Evolutionary conservation across 2,888 invertebrate genomes (phyloP).

Genomic region (Encarsia formosa): DNA sequence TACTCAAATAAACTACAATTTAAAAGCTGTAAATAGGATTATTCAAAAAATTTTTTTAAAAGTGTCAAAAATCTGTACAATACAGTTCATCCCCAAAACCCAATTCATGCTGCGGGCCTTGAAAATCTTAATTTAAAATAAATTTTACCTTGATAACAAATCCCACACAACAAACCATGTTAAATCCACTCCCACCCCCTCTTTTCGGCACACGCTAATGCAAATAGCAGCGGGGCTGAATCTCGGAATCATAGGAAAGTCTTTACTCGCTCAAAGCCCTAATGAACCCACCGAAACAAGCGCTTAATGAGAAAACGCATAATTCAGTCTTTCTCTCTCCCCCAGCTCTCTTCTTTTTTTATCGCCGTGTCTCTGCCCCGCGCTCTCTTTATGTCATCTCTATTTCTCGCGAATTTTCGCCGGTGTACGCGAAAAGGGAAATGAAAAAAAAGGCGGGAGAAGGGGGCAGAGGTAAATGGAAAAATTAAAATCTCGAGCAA

Average conservation of each 20-base stretch:
- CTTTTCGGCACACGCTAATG: too few species aligned
- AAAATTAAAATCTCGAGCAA: constrained; percentile 13
- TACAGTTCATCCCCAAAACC: too few species aligned
- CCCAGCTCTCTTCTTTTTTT: neutral
- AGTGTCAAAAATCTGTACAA: too few species aligned
- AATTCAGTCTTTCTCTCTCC: constrained; percentile 1
- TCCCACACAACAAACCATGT: too few species aligned
- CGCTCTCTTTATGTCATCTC: neutral
- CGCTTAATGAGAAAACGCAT: constrained; percentile 20
- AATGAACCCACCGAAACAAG: constrained; percentile 14
- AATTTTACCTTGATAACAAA: too few species aligned
- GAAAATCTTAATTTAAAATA: too few species aligned
- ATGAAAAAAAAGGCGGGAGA: neutral
- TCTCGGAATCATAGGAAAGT: constrained; percentile 8
- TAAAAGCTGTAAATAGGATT: too few species aligned
- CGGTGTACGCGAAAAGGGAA: neutral
- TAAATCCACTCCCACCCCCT: too few species aligned
- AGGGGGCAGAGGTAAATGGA: neutral
- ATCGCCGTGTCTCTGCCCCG: neutral
- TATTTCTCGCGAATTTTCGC: neutral
- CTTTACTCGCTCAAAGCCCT: constrained; percentile 11
- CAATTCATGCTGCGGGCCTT: too few species aligned
- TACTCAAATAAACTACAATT: too few species aligned
- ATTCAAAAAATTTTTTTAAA: too few species aligned
- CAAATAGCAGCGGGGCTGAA: neutral